These are phyloP conservation scores for Teleogryllus occipitalis DNA, from an alignment of 1,140 invertebrate species.

Conservation along the genomic window DNA sequence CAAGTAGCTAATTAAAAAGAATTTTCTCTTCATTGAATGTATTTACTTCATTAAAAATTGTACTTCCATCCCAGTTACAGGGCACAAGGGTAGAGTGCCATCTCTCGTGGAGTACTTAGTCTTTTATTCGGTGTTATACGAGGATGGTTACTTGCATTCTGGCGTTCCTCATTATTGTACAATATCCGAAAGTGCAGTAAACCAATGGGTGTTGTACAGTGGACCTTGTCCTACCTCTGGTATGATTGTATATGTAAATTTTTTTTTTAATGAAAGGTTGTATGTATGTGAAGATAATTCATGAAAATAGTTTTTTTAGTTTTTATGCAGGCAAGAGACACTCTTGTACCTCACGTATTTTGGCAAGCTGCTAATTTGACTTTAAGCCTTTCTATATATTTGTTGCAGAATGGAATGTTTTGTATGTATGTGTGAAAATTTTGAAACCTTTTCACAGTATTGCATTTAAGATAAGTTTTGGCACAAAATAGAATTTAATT, in stretches of 20 bases:
- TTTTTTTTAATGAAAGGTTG: background rate
- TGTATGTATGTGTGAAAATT: background rate
- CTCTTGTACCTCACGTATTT: no score
- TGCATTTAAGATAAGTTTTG: background rate
- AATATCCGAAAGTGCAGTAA: background rate
- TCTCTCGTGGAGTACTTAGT: background rate
- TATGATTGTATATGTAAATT: no score
- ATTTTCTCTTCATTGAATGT: constrained; percentile 1
- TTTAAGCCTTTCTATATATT: no score
- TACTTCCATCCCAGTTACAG: background rate
- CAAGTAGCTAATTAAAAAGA: background rate
- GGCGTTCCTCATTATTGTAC: background rate
- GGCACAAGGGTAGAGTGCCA: background rate
- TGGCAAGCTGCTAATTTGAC: no score
- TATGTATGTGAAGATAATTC: no score
- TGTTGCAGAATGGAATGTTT: no score
- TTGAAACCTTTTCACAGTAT: background rate
- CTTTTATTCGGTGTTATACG: background rate
- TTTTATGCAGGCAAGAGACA: no score
- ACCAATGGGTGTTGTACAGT: background rate
- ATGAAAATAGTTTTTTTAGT: no score
- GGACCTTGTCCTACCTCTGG: background rate
- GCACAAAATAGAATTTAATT: background rate
- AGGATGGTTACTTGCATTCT: background rate
- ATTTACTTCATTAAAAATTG: background rate